phyloP scores from a whole-genome alignment of 2,797 vertebrate genomes.

The Propithecus perrieri region DNA sequence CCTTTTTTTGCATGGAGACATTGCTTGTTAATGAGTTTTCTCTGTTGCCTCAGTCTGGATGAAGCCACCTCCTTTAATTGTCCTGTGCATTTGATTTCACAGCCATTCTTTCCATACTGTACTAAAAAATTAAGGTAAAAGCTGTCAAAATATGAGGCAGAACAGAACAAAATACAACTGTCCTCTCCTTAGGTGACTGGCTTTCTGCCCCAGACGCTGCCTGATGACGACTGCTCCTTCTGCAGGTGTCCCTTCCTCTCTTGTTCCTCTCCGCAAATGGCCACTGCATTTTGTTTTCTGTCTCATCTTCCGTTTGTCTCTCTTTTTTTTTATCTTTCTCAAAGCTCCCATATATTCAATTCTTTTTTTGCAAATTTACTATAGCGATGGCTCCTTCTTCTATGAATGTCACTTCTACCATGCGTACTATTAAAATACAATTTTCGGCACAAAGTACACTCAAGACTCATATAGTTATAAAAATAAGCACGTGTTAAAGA shows the following conservation, averaged over 20 bases:
- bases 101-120: neutral
- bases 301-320: neutral
- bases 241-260: neutral
- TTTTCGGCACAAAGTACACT: neutral
- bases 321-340: neutral
- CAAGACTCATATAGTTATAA: neutral
- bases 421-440: neutral
- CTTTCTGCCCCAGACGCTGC: neutral
- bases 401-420: neutral
- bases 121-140: neutral
- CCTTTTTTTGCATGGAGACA: neutral
- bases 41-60: neutral
- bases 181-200: neutral
- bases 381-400: neutral
- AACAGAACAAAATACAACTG: neutral
- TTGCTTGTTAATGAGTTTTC: neutral
- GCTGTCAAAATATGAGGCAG: neutral
- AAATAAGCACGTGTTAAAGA: neutral
- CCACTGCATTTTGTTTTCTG: neutral
- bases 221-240: neutral
- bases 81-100: neutral
- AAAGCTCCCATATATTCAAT: neutral
- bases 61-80: neutral
- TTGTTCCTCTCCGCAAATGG: neutral
- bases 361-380: neutral